phyloP scores from a whole-genome alignment of 1,140 invertebrate genomes.

The Eumeta japonica region DNA sequence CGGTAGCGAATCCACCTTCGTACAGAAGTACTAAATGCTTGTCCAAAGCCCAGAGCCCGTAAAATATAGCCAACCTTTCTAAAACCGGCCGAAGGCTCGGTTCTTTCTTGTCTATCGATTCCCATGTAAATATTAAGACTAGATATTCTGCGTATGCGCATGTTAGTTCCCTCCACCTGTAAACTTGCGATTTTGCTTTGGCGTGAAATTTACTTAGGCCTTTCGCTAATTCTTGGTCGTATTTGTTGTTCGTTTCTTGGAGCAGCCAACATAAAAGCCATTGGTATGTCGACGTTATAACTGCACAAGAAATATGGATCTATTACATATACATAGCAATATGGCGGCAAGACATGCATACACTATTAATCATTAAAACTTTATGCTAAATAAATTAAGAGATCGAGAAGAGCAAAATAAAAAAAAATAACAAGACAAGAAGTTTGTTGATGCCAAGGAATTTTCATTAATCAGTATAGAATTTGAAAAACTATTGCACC shows the following conservation, averaged over 20 bases:
- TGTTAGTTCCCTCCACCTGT: conserved; percentile 72
- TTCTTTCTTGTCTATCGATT: conserved; percentile 56
- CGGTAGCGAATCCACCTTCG: conserved; percentile 58
- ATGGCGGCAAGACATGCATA: conserved; percentile 9
- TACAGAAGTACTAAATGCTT: conserved; percentile 75
- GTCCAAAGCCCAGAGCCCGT: conserved; percentile 71
- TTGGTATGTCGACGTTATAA: conserved; percentile 71
- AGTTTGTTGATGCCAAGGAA: too few species aligned
- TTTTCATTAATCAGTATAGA: too few species aligned
- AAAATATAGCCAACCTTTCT: conserved; percentile 67
- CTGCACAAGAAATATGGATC: conserved; percentile 52
- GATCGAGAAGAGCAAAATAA: conserved; percentile 8
- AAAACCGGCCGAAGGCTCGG: conserved; percentile 60
- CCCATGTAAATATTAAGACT: conserved; percentile 61
- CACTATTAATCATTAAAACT: too few species aligned
- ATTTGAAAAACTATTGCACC: too few species aligned
- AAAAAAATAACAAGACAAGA: conserved; percentile 9
- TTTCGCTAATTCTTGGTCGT: conserved; percentile 56
- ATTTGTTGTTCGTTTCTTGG: conserved; percentile 65
- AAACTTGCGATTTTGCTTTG: conserved; percentile 81
- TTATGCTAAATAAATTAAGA: conserved; percentile 7
- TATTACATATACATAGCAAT: conserved; percentile 10
- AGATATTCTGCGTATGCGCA: conserved; percentile 74
- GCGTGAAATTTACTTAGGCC: conserved; percentile 71
- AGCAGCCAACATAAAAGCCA: conserved; percentile 84